Percentiles rank a stretch among this genome's conserved stretches.
Conservation (phyloP, 2,113 vertebrate genomes). For the Apeltes quadracus region DNA sequence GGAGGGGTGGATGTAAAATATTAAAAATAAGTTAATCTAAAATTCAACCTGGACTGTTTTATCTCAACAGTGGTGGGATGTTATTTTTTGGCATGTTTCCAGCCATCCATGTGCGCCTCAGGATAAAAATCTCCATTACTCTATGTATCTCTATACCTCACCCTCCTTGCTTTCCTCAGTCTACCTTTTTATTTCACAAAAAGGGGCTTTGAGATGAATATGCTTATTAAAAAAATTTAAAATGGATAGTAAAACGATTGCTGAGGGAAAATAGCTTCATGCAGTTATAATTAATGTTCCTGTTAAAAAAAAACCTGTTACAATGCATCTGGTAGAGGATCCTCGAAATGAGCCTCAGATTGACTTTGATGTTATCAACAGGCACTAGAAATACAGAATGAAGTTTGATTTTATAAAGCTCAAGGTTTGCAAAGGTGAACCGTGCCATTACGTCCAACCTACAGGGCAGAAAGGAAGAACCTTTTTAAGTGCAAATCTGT, state of each 20-base stretch:
- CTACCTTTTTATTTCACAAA: not conserved
- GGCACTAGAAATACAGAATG: not conserved
- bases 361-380: not conserved
- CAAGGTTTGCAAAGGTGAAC: not conserved
- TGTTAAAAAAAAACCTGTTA: not conserved
- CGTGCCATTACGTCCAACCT: not conserved
- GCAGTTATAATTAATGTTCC: not conserved
- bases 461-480: not conserved
- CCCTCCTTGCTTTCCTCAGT: not conserved
- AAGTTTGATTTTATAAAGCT: not conserved
- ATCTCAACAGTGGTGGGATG: conserved; percentile 29
- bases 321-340: not conserved
- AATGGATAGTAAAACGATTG: not conserved
- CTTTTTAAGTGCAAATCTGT: not conserved
- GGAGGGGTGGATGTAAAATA: conserved; percentile 23
- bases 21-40: conserved; percentile 29
- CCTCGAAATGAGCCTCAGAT: not conserved
- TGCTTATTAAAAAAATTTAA: not conserved
- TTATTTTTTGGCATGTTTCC: conserved; percentile 40
- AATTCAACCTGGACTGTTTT: conserved; percentile 32
- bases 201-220: not conserved
- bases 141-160: not conserved
- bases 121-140: conserved; percentile 12
- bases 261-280: not conserved
- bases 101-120: conserved; percentile 23